A percentile compares a stretch with the other conserved stretches of the same genome.
phyloP scores from a whole-genome alignment of 2,888 invertebrate genomes.

The Nomada goodeniana region DNA sequence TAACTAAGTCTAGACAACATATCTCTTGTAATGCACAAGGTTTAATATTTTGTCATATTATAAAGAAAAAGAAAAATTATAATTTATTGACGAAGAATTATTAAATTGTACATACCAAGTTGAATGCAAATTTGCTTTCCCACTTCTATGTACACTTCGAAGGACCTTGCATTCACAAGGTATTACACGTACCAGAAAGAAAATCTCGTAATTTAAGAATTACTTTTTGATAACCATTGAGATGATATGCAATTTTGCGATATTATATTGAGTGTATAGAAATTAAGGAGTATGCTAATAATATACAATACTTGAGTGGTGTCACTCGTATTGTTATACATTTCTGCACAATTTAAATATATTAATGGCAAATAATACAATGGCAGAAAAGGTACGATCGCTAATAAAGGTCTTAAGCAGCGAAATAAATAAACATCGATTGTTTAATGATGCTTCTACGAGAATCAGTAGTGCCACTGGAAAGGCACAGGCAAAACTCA shows the following conservation, averaged over 20 bases:
- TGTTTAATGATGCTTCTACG: conserved; percentile 72
- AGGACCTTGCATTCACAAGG: neutral
- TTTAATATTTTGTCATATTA: conserved; percentile 8
- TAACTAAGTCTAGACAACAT: neutral
- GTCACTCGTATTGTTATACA: neutral
- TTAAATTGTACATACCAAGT: conserved; percentile 9
- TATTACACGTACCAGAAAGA: neutral
- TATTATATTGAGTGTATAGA: neutral
- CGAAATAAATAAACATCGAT: conserved; percentile 71
- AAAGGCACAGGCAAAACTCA: conserved; percentile 74
- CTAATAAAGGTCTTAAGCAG: conserved; percentile 70
- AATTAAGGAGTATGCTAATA: conserved; percentile 1
- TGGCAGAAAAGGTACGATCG: conserved; percentile 73
- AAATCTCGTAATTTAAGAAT: neutral
- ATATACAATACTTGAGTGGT: neutral
- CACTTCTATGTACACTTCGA: neutral
- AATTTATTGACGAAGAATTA: neutral
- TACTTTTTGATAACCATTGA: neutral
- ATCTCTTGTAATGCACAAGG: neutral
- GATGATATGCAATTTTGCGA: neutral
- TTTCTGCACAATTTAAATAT: neutral
- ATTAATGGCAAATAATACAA: conserved; percentile 39
- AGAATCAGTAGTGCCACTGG: conserved; percentile 74
- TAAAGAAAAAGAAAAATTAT: neutral
- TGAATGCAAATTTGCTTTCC: neutral